A percentile compares a stretch with the other conserved stretches of the same genome.
Conservation (phyloP, 2,113 vertebrate species). For the Corythoichthys haematopterus region DNA sequence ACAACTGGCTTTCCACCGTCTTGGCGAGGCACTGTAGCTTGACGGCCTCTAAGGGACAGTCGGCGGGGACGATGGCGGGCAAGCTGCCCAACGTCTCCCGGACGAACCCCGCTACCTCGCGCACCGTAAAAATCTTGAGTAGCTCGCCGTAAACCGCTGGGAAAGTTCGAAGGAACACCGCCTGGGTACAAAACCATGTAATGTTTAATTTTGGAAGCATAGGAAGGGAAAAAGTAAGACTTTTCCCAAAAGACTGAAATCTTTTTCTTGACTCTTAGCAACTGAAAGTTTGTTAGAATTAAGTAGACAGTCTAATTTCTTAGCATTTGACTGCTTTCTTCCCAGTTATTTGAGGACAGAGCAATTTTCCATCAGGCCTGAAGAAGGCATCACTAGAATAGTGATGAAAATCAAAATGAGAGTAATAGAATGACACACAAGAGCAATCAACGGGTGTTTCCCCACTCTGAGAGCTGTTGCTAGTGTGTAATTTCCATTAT, state of each 20-base stretch:
- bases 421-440: background rate
- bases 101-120: constrained; percentile 91
- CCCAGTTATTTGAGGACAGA: no score
- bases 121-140: constrained; percentile 90
- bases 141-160: constrained; percentile 89
- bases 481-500: constrained; percentile 48
- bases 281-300: background rate
- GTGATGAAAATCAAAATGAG: background rate
- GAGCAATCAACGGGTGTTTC: background rate
- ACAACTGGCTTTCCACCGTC: constrained; percentile 92
- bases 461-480: constrained; percentile 20
- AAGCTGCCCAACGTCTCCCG: constrained; percentile 91
- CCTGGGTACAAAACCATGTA: constrained; percentile 67
- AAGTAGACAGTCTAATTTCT: no score
- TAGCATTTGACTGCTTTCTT: no score
- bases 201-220: background rate
- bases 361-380: constrained; percentile 1
- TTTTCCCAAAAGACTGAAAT: constrained; percentile 3
- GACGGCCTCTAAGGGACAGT: constrained; percentile 88
- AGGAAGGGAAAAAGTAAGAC: background rate
- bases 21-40: constrained; percentile 94
- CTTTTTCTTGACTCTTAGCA: background rate
- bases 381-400: constrained; percentile 9
- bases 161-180: constrained; percentile 92
- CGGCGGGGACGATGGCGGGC: constrained; percentile 79